These are phyloP conservation scores for Podiceps cristatus DNA, from an alignment of 2,113 vertebrate genomes.

Conservation along the genomic window DNA sequence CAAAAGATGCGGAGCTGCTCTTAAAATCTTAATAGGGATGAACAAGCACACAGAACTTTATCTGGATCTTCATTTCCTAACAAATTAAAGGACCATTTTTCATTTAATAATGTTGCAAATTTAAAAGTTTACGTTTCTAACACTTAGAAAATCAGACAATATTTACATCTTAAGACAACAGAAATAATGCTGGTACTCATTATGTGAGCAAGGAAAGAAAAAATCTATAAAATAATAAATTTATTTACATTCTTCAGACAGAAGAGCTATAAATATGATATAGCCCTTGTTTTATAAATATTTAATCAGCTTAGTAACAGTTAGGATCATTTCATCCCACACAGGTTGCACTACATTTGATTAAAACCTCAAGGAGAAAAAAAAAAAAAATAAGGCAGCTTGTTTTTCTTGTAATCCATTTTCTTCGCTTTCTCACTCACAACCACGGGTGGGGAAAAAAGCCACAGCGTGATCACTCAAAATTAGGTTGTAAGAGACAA, in stretches of 20 bases:
- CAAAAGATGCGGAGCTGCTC: background rate
- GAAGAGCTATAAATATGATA: background rate
- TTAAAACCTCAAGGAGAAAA: background rate
- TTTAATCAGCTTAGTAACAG: constrained; percentile 5
- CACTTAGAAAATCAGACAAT: background rate
- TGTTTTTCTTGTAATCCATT: background rate
- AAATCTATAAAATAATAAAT: background rate
- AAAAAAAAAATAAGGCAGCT: background rate
- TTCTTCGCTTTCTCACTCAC: background rate
- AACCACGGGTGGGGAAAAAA: fast-evolving
- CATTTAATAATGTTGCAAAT: background rate
- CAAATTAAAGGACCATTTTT: background rate
- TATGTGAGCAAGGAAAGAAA: background rate
- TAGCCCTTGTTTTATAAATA: background rate
- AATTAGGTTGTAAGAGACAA: background rate
- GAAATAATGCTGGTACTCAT: background rate
- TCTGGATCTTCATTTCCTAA: background rate
- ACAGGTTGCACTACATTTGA: background rate
- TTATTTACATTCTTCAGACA: background rate
- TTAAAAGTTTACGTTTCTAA: background rate
- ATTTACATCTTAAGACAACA: background rate
- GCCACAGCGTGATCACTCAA: background rate
- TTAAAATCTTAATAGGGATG: background rate
- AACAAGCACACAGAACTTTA: background rate
- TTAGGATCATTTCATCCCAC: background rate